Evolutionary conservation across 2,113 vertebrate genomes (phyloP), one percentile per base, ranked within the genome.

Genomic region (Haemorhous mexicanus): DNA sequence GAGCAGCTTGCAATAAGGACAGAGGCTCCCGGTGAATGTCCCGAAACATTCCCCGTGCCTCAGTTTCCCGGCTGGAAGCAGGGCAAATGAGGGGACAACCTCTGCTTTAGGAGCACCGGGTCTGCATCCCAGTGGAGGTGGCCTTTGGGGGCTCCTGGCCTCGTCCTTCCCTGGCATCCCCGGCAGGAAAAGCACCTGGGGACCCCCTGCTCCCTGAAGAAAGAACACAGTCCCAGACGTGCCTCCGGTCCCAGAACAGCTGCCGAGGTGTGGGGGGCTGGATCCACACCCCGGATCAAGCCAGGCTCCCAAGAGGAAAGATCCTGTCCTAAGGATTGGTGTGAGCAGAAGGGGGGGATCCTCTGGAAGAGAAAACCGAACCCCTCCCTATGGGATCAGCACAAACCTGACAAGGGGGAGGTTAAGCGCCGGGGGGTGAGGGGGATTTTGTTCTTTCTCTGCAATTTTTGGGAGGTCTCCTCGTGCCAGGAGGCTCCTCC

Each of bases 241-340:
- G 20, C n/a, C 68, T 39, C 63, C 19, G 72, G 5, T 23, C 67
- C 37, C 6, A 3, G 23, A 86, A 35, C 13, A 15, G 13, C 55
- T 47, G 33, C 3, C 0, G 4, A 3, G 46, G 8, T 6, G 7
- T 6, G 23, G 47, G 0, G 32, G 22, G 30, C 33, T 2, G 3
- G 43, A 84, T 30, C 53, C 20, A 21, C 44, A 24, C 2, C 12
- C 4, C 1, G 7, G 19, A 63, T 17, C 46, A 5, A 66, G 19
- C 27, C 69, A 41, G 15, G 7, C 19, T 18, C 75, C 7, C 14
- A 37, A 6, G 8, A 79, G 24, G 5, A 13, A 27, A 28, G 32
- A 78, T 5, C 9, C 12, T 1, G 0, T 15, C 62, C 75, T 23
- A 22, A 26, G 49, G 21, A 58, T 7, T 0, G 7, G 20, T 1